Conservation (phyloP, 2,113 vertebrate genomes). For the Semnornis frantzii region DNA sequence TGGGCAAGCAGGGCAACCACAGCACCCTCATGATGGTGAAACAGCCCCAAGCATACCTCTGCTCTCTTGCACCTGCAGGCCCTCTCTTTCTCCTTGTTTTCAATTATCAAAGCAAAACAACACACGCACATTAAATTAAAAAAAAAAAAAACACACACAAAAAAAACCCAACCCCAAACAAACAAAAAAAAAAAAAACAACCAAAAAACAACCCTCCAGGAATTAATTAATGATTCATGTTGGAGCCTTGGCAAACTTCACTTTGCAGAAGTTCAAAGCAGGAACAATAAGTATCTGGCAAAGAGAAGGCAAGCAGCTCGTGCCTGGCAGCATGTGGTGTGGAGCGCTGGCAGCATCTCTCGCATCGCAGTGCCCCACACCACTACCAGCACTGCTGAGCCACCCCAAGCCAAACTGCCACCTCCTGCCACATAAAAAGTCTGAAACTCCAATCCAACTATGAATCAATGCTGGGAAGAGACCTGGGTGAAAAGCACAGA, state of each 20-base stretch:
- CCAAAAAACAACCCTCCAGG: not conserved
- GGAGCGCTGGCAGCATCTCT: not conserved
- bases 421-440: not conserved
- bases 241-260: conserved; percentile 26
- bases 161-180: not conserved
- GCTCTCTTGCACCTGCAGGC: not conserved
- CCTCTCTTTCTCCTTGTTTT: not conserved
- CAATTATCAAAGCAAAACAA: conserved; percentile 28
- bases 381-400: not conserved
- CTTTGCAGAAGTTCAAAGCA: conserved; percentile 52
- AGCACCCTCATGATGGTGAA: not conserved
- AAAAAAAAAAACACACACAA: no score
- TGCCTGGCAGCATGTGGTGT: not conserved
- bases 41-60: not conserved
- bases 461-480: not conserved
- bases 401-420: not conserved
- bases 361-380: not conserved
- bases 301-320: not conserved
- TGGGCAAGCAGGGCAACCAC: not conserved
- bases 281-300: conserved; percentile 58
- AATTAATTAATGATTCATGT: conserved; percentile 67
- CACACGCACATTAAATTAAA: no score
- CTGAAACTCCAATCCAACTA: not conserved
- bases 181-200: no score
- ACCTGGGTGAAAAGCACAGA: not conserved